Evolutionary conservation across 2,888 invertebrate genomes (phyloP).

Genomic region (Drosophila flavopinicola): DNA sequence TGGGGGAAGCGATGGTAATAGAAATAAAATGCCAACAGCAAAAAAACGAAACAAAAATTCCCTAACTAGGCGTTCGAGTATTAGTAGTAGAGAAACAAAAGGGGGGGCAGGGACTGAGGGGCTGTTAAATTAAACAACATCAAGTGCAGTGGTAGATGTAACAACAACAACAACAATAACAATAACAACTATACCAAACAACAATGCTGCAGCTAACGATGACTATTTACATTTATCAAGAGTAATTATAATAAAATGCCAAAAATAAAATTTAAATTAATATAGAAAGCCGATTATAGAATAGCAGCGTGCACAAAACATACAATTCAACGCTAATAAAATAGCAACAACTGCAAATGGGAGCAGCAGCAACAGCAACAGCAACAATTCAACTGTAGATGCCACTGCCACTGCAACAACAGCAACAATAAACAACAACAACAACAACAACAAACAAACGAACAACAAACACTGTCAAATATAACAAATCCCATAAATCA

Average conservation of each 20-base stretch:
- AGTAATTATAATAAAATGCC: conserved; percentile 79
- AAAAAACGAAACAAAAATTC: conserved; percentile 35
- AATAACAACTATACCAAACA: conserved; percentile 36
- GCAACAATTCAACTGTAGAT: too few species aligned
- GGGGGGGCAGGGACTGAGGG: neutral
- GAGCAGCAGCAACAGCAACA: conserved; percentile 43
- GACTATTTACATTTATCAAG: conserved; percentile 75
- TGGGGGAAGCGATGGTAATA: conserved; percentile 6
- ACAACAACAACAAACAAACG: conserved; percentile 38
- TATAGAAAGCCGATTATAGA: conserved; percentile 79
- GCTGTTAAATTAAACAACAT: conserved; percentile 55
- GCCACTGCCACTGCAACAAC: conserved; percentile 35
- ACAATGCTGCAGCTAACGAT: conserved; percentile 64
- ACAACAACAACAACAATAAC: conserved; percentile 30
- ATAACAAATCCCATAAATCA: conserved; percentile 81
- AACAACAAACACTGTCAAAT: conserved; percentile 69
- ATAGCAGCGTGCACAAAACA: conserved; percentile 34
- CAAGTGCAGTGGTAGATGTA: conserved; percentile 57
- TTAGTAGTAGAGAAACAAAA: neutral
- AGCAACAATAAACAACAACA: conserved; percentile 10
- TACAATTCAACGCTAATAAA: conserved; percentile 31
- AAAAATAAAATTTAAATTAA: conserved; percentile 80
- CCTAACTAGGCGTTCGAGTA: conserved; percentile 36
- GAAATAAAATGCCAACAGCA: conserved; percentile 33
- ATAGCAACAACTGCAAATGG: conserved; percentile 31